Evolutionary conservation across 1,140 invertebrate species (phyloP), one percentile per base, ranked within the genome.

Genomic region (Anadara kagoshimensis): DNA sequence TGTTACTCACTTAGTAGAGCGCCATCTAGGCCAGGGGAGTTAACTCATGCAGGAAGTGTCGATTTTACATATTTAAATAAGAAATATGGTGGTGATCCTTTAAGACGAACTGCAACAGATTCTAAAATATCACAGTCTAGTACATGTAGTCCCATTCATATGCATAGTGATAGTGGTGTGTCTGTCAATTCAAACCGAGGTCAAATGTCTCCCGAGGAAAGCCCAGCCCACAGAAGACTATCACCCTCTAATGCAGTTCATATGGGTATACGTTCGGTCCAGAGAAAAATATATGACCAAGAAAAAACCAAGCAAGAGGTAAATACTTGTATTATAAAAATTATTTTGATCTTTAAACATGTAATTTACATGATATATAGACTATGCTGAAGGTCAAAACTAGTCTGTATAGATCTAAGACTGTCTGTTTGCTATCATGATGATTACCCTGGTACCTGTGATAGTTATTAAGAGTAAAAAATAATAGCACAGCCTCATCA

Each of bases 291-390:
- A 24, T 79, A 85, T 29, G 86, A 87, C 67, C 84, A 86, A 62
- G 86, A 86, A 41, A 83, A 85, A 61, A 86, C 83, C 11, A 88
- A 88, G 69, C 78, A 82, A 61, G 85, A 87, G 79, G 86, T 88
- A 71, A 68, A 63, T 73, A 59, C 18, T 16, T 36, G 29, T 2
- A 36, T 3, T 36, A 36, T 36, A 36, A n/a, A n/a, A 36, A 36
- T 36, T 36, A 36, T 3, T 36, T 7, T n/a, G 2, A 36, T 36
- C 29, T 36, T 36, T 36, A 36, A 3, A 36, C 29, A 36, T 36
- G 29, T 36, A n/a, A n/a, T n/a, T n/a, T n/a, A n/a, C n/a, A n/a
- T n/a, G n/a, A n/a, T n/a, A n/a, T n/a, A n/a, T n/a, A n/a, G n/a
- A n/a, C n/a, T n/a, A n/a, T n/a, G n/a, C n/a, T n/a, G n/a, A n/a